These are phyloP conservation scores for Rotaria socialis DNA, from an alignment of 2,888 invertebrate species.

Conservation along the genomic window DNA sequence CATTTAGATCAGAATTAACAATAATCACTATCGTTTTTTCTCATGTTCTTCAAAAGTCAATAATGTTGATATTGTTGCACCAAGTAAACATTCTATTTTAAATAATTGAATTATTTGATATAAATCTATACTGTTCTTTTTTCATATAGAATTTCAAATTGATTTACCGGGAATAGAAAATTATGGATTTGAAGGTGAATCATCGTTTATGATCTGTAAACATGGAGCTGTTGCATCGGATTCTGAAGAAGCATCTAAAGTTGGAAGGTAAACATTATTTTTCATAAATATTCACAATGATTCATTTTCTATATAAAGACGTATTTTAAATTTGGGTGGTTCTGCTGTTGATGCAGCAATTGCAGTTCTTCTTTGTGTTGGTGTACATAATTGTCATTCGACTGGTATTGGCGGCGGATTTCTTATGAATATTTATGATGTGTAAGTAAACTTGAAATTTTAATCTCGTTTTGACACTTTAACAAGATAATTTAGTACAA, in stretches of 20 bases:
- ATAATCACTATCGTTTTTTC: not conserved
- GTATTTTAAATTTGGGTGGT: conserved; percentile 39
- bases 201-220: conserved; percentile 28
- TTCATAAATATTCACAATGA: not conserved
- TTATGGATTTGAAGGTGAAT: conserved; percentile 31
- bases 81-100: not conserved
- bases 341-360: conserved; percentile 45
- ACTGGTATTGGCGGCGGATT: conserved; percentile 45
- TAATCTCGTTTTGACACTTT: not conserved
- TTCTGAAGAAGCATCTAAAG: conserved; percentile 11
- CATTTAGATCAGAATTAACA: not conserved
- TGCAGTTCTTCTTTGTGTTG: conserved; percentile 44
- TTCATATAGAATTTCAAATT: conserved; percentile 15
- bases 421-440: conserved; percentile 43
- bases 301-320: not conserved
- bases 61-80: not conserved
- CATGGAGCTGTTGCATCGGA: conserved; percentile 8
- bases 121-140: not conserved
- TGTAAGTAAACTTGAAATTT: not conserved
- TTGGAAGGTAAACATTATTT: not conserved
- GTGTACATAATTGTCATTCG: conserved; percentile 44
- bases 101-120: not conserved
- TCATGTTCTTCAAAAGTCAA: not conserved
- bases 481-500: not conserved
- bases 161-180: conserved; percentile 26